phyloP scores from a whole-genome alignment of 2,113 vertebrate genomes.

The Meleagris gallopavo region DNA sequence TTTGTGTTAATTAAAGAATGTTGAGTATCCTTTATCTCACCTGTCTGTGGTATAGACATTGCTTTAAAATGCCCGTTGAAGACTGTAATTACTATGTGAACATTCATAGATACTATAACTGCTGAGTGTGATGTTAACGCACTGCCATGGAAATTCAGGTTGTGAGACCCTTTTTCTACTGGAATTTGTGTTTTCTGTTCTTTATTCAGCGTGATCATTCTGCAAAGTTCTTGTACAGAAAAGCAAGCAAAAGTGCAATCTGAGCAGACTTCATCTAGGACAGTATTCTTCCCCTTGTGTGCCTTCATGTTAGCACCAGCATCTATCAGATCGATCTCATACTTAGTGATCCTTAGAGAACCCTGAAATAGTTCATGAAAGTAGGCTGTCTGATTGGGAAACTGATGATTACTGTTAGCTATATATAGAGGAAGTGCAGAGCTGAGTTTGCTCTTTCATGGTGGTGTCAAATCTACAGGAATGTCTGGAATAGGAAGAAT shows the following conservation, averaged over 20 bases:
- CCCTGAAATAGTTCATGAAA: neutral
- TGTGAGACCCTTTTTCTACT: neutral
- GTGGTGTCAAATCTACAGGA: neutral
- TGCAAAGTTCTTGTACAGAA: neutral
- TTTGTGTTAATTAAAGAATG: slow-evolving; percentile 6
- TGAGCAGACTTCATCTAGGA: neutral
- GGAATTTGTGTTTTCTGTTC: neutral
- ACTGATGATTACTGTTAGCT: neutral
- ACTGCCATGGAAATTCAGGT: neutral
- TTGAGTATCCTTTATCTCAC: neutral
- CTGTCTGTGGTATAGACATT: neutral
- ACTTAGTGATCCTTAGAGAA: neutral
- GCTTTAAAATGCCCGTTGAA: neutral
- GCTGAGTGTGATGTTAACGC: neutral
- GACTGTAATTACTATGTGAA: neutral
- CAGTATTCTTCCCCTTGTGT: neutral
- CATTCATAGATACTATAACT: neutral
- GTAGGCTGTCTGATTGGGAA: neutral
- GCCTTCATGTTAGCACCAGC: neutral
- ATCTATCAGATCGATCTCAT: neutral
- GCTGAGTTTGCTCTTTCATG: neutral
- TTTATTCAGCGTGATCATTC: neutral
- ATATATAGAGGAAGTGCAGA: neutral
- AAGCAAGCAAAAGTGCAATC: neutral
- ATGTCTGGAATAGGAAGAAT: neutral